These are phyloP conservation scores for Drosophila nr. perissopoda DNA, from an alignment of 2,888 invertebrate species.

Conservation along the genomic window DNA sequence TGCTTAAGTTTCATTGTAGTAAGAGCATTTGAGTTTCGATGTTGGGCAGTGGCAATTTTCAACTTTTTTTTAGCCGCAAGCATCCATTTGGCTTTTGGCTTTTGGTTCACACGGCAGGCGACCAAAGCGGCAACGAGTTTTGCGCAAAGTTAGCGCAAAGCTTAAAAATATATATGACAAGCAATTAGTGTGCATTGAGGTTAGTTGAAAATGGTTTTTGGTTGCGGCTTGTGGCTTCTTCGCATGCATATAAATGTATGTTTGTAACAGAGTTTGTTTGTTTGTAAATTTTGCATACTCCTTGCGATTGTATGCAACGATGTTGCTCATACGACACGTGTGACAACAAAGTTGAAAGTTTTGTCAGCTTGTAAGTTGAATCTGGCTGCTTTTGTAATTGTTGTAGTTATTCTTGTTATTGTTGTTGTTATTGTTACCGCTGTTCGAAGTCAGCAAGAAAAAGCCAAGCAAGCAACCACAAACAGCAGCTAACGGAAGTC, in stretches of 20 bases:
- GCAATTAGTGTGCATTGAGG: constrained; percentile 80
- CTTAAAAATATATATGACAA: constrained; percentile 71
- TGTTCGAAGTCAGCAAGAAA: constrained; percentile 48
- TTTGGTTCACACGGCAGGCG: constrained; percentile 77
- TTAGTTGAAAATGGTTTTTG: constrained; percentile 74
- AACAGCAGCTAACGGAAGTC: constrained; percentile 77
- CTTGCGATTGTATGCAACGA: constrained; percentile 43
- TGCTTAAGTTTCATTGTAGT: neutral
- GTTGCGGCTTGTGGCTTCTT: constrained; percentile 44
- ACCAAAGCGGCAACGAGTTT: constrained; percentile 70
- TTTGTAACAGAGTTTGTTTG: constrained; percentile 13
- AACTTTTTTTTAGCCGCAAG: constrained; percentile 54
- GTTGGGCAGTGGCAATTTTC: neutral
- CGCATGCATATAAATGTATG: constrained; percentile 10
- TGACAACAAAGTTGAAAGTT: constrained; percentile 70
- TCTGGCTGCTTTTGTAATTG: constrained; percentile 28
- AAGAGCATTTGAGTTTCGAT: constrained; percentile 48
- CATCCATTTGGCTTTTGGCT: constrained; percentile 74
- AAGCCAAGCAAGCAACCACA: constrained; percentile 51
- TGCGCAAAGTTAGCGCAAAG: constrained; percentile 64
- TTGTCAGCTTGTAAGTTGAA: constrained; percentile 53
- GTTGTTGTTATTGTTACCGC: constrained; percentile 8
- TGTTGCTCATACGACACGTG: constrained; percentile 77
- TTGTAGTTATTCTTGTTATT: constrained; percentile 20
- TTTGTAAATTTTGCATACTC: constrained; percentile 51